phyloP scores from a whole-genome alignment of 1,140 invertebrate species.

The Drosophila pruinosa region DNA sequence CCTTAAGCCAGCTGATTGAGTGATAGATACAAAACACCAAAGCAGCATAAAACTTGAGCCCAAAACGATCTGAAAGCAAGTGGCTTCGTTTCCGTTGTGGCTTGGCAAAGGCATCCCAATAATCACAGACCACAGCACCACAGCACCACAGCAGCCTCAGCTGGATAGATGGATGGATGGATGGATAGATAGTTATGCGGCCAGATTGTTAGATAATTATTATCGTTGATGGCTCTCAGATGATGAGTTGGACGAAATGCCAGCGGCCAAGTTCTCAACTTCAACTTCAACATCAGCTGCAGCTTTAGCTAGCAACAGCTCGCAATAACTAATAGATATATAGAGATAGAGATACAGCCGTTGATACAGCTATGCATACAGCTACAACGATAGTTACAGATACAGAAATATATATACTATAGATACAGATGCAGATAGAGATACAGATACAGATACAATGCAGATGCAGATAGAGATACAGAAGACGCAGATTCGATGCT shows the following conservation, averaged over 20 bases:
- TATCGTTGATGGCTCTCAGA: constrained; percentile 35
- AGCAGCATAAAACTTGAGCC: neutral
- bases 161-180: constrained; percentile 34
- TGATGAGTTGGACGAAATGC: constrained; percentile 30
- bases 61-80: constrained; percentile 34
- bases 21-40: constrained; percentile 13
- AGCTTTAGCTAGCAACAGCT: constrained; percentile 10
- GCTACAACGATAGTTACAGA: constrained; percentile 1
- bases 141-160: constrained; percentile 15
- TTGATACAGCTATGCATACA: constrained; percentile 12
- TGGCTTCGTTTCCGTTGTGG: constrained; percentile 44
- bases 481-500: constrained; percentile 32
- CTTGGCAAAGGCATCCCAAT: constrained; percentile 8
- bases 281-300: too few relatives aligned
- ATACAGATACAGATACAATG: constrained; percentile 11
- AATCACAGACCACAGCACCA: neutral
- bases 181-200: constrained; percentile 38
- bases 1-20: constrained; percentile 41
- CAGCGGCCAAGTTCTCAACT: constrained; percentile 24
- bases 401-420: neutral
- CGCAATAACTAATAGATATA: neutral
- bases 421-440: constrained; percentile 4
- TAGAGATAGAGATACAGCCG: neutral
- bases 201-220: constrained; percentile 60
- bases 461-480: constrained; percentile 6